Base-by-base conservation (phyloP, 2,113 vertebrate species). In the Rattus norvegicus region DNA sequence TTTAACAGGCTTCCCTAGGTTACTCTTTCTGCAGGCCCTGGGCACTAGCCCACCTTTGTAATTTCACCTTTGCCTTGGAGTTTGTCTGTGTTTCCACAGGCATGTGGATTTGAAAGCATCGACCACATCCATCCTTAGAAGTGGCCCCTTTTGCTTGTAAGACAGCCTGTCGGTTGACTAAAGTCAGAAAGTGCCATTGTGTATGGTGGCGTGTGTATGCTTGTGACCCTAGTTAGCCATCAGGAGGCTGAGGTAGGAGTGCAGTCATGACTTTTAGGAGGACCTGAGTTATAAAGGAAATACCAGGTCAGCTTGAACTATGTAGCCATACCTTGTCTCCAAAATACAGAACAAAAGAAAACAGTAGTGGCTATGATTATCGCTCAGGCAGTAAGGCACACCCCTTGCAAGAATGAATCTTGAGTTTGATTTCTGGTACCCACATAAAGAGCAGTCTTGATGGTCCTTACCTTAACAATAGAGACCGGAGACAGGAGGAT, bases 61-160 rank as follows among this genome's bases (percentile, higher is more conserved):
- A 96, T 95, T 95, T 97, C 92, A 54, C 85, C 96, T 94, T 95
- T 61, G 47, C 65, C 75, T 90, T 72, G 89, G 72, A 94, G 61
- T 96, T 63, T 93, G 81, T 80, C 91, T 90, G 8, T 67, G 87
- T 92, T 61, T 96, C 81, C 16, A 54, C 72, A 90, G 30, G 70
- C 54, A 87, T 43, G 13, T n/a, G 1, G 36, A 75, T 93, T 91
- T 26, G 49, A 30, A 79, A 95, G 49, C 67, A 49, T 91, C 24
- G 28, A 24, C 73, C 54, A 26, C 87, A 47, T 79, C 89, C 33
- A 33, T 86, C 61, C 67, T 63, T 59, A 87, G 52, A 33, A 75
- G 69, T 33, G 28, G 72, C 9, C 24, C 20, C 76, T 76, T 54
- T 92, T 92, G 36, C 65, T 85, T 69, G 76, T 14, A 77, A 88